phyloP scores from a whole-genome alignment of 2,113 vertebrate genomes.

The Orcinus orca region DNA sequence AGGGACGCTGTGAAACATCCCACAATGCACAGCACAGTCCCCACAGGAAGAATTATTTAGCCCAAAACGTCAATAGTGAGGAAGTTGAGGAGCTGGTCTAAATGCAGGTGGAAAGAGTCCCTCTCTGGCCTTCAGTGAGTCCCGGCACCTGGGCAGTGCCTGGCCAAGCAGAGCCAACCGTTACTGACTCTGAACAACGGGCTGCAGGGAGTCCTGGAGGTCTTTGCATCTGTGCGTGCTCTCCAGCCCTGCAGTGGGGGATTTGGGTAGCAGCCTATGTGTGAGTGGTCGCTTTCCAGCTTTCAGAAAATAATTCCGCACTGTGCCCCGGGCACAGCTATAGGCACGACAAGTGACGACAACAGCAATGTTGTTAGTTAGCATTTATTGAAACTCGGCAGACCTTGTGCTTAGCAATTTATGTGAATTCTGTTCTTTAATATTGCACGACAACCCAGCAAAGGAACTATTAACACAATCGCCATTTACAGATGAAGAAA shows the following conservation, averaged over 20 bases:
- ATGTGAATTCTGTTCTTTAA: background rate
- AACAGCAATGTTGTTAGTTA: too few relatives aligned
- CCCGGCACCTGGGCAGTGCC: background rate
- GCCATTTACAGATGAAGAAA: background rate
- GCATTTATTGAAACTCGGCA: background rate
- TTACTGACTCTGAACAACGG: background rate
- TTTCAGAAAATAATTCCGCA: background rate
- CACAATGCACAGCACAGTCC: background rate
- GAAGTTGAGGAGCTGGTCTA: background rate
- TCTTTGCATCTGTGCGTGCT: too few relatives aligned
- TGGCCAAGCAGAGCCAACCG: background rate
- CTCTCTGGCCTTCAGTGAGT: background rate
- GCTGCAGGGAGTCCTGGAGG: background rate
- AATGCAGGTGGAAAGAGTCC: background rate
- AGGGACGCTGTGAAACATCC: background rate
- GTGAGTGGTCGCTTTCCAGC: background rate
- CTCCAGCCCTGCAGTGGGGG: background rate
- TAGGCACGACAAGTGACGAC: too few relatives aligned
- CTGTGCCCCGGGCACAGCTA: background rate
- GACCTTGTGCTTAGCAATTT: background rate
- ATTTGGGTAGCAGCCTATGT: background rate
- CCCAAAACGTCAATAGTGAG: background rate
- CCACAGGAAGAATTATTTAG: background rate
- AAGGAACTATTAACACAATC: background rate
- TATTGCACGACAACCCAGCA: background rate